Evolutionary conservation across 92 coral and sea anemone species (phyloP).

Genomic region (Phenganax subtilis): DNA sequence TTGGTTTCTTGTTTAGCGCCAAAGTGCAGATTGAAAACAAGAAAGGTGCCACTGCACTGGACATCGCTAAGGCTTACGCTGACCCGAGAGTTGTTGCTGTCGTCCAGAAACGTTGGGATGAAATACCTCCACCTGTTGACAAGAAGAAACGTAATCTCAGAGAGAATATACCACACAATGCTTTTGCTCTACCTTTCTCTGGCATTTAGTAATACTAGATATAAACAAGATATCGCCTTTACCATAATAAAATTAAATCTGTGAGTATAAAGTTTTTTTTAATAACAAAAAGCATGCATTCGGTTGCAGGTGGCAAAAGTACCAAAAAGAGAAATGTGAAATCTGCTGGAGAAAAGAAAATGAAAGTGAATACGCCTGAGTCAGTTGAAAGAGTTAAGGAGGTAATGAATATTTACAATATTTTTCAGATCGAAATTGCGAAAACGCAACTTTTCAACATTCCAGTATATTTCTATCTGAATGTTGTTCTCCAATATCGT

Average conservation of each 20-base stretch:
- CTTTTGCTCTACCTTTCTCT: background rate
- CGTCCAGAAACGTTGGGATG: conserved; percentile 99
- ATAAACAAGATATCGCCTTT: background rate
- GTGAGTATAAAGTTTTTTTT: background rate
- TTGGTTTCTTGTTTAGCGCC: conserved; percentile 52
- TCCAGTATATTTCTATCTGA: background rate
- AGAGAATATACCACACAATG: background rate
- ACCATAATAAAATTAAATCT: background rate
- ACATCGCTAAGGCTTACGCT: conserved; percentile 93
- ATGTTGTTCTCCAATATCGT: background rate
- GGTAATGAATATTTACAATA: background rate
- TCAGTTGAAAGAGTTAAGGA: background rate
- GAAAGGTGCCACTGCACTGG: conserved; percentile 94
- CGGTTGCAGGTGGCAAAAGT: conserved; percentile 62
- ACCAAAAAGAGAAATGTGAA: conserved; percentile 77
- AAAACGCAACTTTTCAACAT: background rate
- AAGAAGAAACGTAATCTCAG: conserved; percentile 73
- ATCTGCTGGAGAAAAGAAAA: conserved; percentile 64
- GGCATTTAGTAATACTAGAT: background rate
- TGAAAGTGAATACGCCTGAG: conserved; percentile 10
- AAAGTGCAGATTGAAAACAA: conserved; percentile 94
- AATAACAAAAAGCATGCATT: background rate
- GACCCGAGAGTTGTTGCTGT: conserved; percentile 92
- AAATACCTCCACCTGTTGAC: conserved; percentile 97
- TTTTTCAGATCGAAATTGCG: no score